Evolutionary conservation across 2,888 invertebrate genomes (phyloP).

Genomic region (Caenorhabditis zanzibari): DNA sequence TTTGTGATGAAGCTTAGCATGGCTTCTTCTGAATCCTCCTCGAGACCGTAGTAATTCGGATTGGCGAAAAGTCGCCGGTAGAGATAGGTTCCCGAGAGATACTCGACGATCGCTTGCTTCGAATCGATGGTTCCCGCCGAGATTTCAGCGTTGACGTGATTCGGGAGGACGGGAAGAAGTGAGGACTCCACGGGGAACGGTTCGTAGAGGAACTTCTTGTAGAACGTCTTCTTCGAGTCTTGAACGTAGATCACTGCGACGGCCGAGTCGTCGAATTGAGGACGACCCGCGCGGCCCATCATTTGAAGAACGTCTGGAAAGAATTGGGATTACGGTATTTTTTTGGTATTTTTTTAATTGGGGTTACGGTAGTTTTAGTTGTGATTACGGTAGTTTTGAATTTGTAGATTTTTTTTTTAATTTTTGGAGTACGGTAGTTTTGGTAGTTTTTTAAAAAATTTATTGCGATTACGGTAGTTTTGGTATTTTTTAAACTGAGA

Average conservation of each 20-base stretch:
- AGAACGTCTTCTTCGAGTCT: slow-evolving; percentile 95
- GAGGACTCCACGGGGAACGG: slow-evolving; percentile 99
- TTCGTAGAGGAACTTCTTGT: slow-evolving; percentile 98
- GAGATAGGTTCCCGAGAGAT: slow-evolving; percentile 98
- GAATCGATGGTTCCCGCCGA: slow-evolving; percentile 93
- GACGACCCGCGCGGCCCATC: slow-evolving; percentile 99
- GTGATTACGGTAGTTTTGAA: too few relatives aligned
- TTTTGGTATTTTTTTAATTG: not conserved
- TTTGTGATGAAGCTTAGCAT: slow-evolving; percentile 88
- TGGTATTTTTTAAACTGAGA: too few relatives aligned
- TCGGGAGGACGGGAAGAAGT: slow-evolving; percentile 92
- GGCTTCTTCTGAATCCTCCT: slow-evolving; percentile 86
- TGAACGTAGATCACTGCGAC: slow-evolving; percentile 89
- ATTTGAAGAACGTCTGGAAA: slow-evolving; percentile 94
- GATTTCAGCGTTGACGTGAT: slow-evolving; percentile 96
- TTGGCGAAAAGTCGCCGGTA: slow-evolving; percentile 94
- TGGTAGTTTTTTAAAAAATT: too few relatives aligned
- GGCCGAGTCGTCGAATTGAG: slow-evolving; percentile 95
- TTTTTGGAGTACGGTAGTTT: too few relatives aligned
- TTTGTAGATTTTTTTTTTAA: too few relatives aligned
- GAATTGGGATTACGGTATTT: not conserved
- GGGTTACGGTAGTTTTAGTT: not conserved
- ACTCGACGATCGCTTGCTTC: slow-evolving; percentile 90
- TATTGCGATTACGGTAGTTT: too few relatives aligned
- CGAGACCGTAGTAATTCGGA: slow-evolving; percentile 92